These are phyloP conservation scores for Cryptotis parvus DNA, from an alignment of 2,113 vertebrate species.

Conservation along the genomic window DNA sequence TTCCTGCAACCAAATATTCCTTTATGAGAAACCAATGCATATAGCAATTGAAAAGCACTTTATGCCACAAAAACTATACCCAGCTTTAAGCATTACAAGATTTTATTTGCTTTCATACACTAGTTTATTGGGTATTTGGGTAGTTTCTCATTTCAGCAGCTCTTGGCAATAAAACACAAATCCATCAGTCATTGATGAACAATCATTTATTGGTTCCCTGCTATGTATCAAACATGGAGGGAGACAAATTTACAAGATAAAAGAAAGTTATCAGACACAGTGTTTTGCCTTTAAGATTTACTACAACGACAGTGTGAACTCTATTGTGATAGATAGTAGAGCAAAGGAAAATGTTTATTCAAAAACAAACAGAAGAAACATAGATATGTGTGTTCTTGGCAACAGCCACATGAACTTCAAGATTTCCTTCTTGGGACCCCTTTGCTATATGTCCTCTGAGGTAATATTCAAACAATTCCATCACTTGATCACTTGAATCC, in stretches of 20 bases:
- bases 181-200: not conserved
- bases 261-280: not conserved
- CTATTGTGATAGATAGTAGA: not conserved
- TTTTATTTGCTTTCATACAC: conserved; percentile 53
- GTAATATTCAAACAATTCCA: not conserved
- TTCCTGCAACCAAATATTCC: not conserved
- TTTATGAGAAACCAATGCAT: conserved; percentile 34
- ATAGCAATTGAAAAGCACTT: conserved; percentile 53
- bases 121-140: not conserved
- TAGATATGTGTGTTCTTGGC: not conserved
- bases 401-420: not conserved
- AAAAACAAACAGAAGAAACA: not conserved
- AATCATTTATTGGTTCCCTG: conserved; percentile 7
- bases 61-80: conserved; percentile 55
- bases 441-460: not conserved
- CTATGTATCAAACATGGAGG: not conserved
- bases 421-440: not conserved
- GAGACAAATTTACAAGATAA: not conserved
- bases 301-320: not conserved
- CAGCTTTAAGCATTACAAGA: conserved; percentile 18
- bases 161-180: conserved; percentile 48
- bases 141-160: conserved; percentile 12
- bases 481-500: too few species aligned
- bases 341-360: not conserved
- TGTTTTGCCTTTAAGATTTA: not conserved